phyloP scores from a whole-genome alignment of 1,140 invertebrate species.

The Drosophila sturtevanti region DNA sequence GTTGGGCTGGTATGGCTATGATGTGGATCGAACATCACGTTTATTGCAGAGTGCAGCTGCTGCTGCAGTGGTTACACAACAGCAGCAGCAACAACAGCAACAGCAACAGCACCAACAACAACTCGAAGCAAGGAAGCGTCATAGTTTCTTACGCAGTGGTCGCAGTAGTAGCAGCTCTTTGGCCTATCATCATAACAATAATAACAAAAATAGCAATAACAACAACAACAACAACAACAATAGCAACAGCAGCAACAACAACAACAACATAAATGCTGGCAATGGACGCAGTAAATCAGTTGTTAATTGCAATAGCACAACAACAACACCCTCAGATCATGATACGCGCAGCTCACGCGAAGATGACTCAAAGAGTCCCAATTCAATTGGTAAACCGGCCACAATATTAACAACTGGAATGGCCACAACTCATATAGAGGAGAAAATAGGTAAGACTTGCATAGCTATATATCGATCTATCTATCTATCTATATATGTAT shows the following conservation, averaged over 20 bases:
- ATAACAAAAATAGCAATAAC: neutral
- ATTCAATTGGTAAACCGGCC: conserved; percentile 68
- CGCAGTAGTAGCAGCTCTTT: conserved; percentile 30
- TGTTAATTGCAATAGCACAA: conserved; percentile 48
- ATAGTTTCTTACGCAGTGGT: conserved; percentile 55
- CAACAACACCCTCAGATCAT: conserved; percentile 76
- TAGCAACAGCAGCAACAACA: conserved; percentile 47
- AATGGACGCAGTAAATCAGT: conserved; percentile 25
- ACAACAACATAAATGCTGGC: conserved; percentile 34
- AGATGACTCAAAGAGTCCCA: conserved; percentile 81
- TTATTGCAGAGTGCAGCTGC: conserved; percentile 71
- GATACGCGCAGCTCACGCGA: conserved; percentile 79
- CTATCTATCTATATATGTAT: neutral
- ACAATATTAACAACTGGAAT: conserved; percentile 2
- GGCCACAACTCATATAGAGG: conserved; percentile 51
- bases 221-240: conserved; percentile 54
- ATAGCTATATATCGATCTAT: too few species aligned
- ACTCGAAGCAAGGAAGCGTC: conserved; percentile 45
- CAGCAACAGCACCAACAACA: conserved; percentile 41
- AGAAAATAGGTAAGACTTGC: conserved; percentile 72
- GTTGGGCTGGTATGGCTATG: conserved; percentile 94
- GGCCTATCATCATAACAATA: conserved; percentile 36
- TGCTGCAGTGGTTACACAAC: conserved; percentile 64
- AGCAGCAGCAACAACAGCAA: conserved; percentile 66
- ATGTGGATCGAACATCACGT: conserved; percentile 83